Evolutionary conservation across 2,113 vertebrate genomes (phyloP).

Genomic region (Zosterops borbonicus): DNA sequence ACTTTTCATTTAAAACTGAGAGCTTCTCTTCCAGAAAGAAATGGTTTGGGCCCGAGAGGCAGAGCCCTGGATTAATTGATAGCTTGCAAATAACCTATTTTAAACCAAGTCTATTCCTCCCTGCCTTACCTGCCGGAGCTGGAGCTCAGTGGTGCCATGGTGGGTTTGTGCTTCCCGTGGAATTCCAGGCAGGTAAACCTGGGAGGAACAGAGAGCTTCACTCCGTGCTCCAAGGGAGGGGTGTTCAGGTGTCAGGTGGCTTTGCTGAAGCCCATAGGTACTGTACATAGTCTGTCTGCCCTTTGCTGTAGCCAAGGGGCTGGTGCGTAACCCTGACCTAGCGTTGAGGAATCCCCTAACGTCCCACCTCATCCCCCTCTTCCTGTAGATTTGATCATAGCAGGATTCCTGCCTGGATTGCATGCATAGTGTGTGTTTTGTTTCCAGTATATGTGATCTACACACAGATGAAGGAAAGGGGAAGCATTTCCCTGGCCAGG

Average conservation of each 20-base stretch:
- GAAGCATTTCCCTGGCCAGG: background rate
- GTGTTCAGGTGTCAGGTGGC: background rate
- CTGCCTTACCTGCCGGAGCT: background rate
- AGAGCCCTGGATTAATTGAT: background rate
- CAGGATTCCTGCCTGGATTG: constrained; percentile 60
- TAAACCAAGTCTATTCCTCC: background rate
- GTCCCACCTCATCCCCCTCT: background rate
- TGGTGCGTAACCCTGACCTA: background rate
- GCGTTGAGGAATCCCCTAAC: background rate
- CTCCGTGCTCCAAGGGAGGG: background rate
- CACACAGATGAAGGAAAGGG: constrained; percentile 7
- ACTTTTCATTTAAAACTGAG: constrained; percentile 7
- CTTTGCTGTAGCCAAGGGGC: background rate
- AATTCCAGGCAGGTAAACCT: background rate
- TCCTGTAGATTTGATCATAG: constrained; percentile 31
- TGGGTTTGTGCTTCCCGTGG: background rate
- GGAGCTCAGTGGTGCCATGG: background rate
- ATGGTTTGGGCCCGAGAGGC: background rate
- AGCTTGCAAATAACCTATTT: background rate
- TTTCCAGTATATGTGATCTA: constrained; percentile 36
- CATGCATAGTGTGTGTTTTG: constrained; percentile 58
- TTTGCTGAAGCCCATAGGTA: background rate
- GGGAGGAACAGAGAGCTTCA: background rate
- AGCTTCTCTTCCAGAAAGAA: background rate
- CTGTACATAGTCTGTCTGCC: constrained; percentile 28